Evolutionary conservation across 2,888 invertebrate genomes (phyloP), one percentile per base, ranked within the genome.

Genomic region (Spatulosminthurus flaviceps): DNA sequence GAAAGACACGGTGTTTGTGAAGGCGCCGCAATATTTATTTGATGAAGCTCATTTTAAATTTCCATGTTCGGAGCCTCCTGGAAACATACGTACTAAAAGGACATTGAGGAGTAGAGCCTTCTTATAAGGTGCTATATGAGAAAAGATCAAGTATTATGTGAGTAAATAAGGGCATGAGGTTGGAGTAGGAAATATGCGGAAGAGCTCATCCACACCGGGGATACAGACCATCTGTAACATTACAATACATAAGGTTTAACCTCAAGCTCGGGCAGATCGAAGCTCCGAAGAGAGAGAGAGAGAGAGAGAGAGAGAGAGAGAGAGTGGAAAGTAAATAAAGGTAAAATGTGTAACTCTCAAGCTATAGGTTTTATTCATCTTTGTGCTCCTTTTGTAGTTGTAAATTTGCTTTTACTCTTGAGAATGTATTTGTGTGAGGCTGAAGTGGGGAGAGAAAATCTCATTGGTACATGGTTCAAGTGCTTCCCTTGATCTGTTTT

Each of bases 21-120:
- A 84, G 84, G 84, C 84, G 84, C 84, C 84, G 84, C 80, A 79
- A 80, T 83, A 84, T 83, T 84, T 84, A 83, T 84, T 82, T 72
- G 81, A 83, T 83, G 81, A 83, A 78, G 79, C 80, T 80, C 80
- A 80, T 79, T 81, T 69, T 43, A 77, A 77, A 71, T 51, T 64
- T 69, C 61, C 74, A 74, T 74, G 24, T 69, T 69, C 28, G 22
- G 24, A 64, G 24, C 64, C 22, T 19, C 5, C n/a, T 51, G 2
- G 51, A 11, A 5, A 9, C 51, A 51, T 51, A n/a, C 51, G 16
- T 51, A 19, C 41, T 61, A 22, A 7, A 7, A 24, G 64, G 64
- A 64, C 24, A 64, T 4, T 1, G 19, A 51, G 5, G 19, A 16
- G 1, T 5, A 51, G 51, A 2, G 19, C 5, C 5, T 4, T 51